Evolutionary conservation across 2,888 invertebrate genomes (phyloP).

Genomic region (Pachydiplax longipennis): DNA sequence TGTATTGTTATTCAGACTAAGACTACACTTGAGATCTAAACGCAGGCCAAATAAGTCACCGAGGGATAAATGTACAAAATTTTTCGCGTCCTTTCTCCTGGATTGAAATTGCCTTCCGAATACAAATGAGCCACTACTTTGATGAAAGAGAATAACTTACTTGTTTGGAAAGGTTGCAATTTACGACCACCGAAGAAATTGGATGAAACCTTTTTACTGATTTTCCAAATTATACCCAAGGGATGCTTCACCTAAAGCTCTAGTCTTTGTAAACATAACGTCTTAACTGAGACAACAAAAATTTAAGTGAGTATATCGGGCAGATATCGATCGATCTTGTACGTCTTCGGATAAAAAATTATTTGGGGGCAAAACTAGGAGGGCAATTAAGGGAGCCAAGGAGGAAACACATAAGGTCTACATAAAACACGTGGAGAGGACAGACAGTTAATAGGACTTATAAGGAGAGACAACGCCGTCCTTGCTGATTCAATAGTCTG

Average conservation of each 20-base stretch:
- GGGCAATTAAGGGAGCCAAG: background rate
- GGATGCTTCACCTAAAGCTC: background rate
- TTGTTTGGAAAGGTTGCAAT: too few relatives aligned
- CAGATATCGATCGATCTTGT: background rate
- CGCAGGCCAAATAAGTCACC: too few relatives aligned
- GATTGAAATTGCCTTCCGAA: too few relatives aligned
- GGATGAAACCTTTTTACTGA: too few relatives aligned
- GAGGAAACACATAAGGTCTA: background rate
- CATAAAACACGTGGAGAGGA: background rate
- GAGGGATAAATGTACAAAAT: too few relatives aligned
- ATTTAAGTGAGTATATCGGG: background rate
- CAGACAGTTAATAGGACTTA: background rate
- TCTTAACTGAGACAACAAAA: background rate
- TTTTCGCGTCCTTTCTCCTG: too few relatives aligned
- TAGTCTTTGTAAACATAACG: background rate
- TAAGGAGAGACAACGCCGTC: background rate
- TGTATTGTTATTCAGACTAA: too few relatives aligned
- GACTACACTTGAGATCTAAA: too few relatives aligned
- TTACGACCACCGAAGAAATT: too few relatives aligned
- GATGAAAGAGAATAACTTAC: too few relatives aligned
- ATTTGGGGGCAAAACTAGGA: background rate
- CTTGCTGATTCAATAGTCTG: background rate
- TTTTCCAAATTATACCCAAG: too few relatives aligned
- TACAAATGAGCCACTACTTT: too few relatives aligned
- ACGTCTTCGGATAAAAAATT: background rate